A percentile compares a stretch with the other conserved stretches of the same genome.
phyloP scores from a whole-genome alignment of 1,140 invertebrate genomes.

The Hirudo medicinalis region DNA sequence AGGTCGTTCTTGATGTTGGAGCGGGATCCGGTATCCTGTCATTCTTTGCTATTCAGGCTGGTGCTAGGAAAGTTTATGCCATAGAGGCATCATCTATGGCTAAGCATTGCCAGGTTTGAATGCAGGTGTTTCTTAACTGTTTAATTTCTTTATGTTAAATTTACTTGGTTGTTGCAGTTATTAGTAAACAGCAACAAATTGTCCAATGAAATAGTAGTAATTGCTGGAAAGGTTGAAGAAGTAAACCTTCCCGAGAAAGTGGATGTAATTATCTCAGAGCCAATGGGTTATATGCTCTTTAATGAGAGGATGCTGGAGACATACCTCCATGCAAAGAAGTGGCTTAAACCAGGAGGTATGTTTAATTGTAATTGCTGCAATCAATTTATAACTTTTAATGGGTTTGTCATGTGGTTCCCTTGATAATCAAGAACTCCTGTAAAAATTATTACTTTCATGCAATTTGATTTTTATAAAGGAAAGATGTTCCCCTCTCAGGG shows the following conservation, averaged over 20 bases:
- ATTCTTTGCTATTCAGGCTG: constrained; percentile 95
- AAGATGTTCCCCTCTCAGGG: constrained; percentile 92
- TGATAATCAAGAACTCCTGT: not conserved
- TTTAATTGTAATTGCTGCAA: not conserved
- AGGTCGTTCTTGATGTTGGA: constrained; percentile 86
- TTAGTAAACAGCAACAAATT: constrained; percentile 76
- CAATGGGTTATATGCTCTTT: constrained; percentile 99
- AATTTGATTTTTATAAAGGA: constrained; percentile 31
- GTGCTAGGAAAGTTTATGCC: constrained; percentile 89
- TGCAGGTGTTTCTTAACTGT: not conserved
- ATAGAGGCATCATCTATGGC: constrained; percentile 98
- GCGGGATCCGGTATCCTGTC: constrained; percentile 75
- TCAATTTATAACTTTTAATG: not conserved
- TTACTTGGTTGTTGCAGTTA: constrained; percentile 42
- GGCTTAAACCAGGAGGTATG: constrained; percentile 71
- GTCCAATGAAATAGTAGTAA: constrained; percentile 57
- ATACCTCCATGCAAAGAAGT: constrained; percentile 95
- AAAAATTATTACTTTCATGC: not conserved
- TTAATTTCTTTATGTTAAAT: not conserved
- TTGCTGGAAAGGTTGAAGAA: constrained; percentile 97
- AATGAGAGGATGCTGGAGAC: constrained; percentile 99
- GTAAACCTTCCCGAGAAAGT: constrained; percentile 85
- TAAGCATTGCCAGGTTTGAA: constrained; percentile 69
- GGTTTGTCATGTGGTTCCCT: not conserved
- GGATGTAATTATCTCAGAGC: constrained; percentile 95